phyloP scores from a whole-genome alignment of 2,888 invertebrate genomes.

The Diogma glabrata region DNA sequence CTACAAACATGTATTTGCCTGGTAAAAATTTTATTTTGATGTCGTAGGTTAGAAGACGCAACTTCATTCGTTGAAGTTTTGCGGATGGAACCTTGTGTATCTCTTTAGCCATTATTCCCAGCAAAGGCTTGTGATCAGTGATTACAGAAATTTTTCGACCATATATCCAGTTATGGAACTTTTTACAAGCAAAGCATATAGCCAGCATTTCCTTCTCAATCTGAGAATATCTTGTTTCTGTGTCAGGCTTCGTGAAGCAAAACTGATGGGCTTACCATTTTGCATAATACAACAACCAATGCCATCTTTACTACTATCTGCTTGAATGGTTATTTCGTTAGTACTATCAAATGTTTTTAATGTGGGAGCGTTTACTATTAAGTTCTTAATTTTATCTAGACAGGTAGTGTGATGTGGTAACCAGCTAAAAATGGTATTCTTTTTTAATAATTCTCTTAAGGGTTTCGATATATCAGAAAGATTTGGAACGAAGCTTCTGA shows the following conservation, averaged over 20 bases:
- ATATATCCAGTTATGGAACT: conserved; percentile 17
- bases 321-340: conserved; percentile 15
- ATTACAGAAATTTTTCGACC: no score
- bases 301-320: no score
- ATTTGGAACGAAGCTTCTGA: conserved; percentile 15
- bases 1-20: no score
- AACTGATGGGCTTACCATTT: no score
- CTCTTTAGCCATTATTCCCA: no score
- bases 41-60: no score
- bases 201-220: no score
- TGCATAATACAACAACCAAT: conserved; percentile 10
- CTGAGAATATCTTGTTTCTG: conserved; percentile 12
- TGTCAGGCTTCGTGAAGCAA: conserved; percentile 13
- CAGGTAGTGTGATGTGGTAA: conserved; percentile 10
- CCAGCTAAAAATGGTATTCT: conserved; percentile 14
- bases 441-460: conserved; percentile 16
- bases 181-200: conserved; percentile 11
- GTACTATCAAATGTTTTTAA: conserved; percentile 14
- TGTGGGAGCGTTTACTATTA: conserved; percentile 10
- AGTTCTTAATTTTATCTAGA: conserved; percentile 14
- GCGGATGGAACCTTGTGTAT: no score
- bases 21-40: no score
- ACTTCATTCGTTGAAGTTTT: no score
- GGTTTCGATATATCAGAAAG: conserved; percentile 15
- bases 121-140: no score